These are phyloP conservation scores for human DNA, from an alignment of 2,113 vertebrate species.

Conservation along the genomic window GRCh38 chr4:172407001-172407500, in stretches of 20 bases:
- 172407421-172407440: conserved; percentile 66
- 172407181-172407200: conserved; percentile 38
- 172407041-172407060: neutral
- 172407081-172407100: neutral
- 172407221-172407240: conserved; percentile 48
- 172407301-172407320: conserved; percentile 67
- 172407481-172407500: conserved; percentile 62
- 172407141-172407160: neutral
- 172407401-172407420: conserved; percentile 69
- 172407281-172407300: neutral
- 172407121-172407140: neutral
- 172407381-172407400: conserved; percentile 69
- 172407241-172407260: neutral
- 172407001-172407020: conserved; percentile 1
- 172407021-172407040: neutral
- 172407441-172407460: conserved; percentile 71
- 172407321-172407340: conserved; percentile 68
- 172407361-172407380: conserved; percentile 70
- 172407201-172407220: conserved; percentile 49
- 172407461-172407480: conserved; percentile 75
- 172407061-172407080: neutral
- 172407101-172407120: neutral
- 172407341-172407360: conserved; percentile 33
- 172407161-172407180: neutral
- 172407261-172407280: conserved; percentile 21